Evolutionary conservation across 2,888 invertebrate species (phyloP).

Genomic region (Ennomos quercinarius): DNA sequence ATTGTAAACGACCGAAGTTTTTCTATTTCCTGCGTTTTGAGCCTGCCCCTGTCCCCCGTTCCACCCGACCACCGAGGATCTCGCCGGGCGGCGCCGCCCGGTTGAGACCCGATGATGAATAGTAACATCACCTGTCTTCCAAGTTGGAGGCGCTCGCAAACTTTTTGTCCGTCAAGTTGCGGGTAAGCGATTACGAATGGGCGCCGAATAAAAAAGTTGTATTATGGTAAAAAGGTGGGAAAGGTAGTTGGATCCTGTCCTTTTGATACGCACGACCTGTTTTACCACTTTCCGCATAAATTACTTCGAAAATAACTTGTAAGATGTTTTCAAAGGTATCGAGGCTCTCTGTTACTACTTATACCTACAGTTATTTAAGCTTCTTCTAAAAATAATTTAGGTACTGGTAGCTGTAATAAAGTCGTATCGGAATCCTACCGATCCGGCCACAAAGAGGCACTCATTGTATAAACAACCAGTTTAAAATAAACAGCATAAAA

Average conservation of each 20-base stretch:
- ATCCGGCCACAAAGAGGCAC: too few species aligned
- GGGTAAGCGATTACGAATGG: constrained; percentile 40
- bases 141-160: constrained; percentile 33
- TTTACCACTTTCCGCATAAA: constrained; percentile 19
- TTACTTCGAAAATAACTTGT: constrained; percentile 11
- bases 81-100: constrained; percentile 8
- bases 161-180: constrained; percentile 44
- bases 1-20: constrained; percentile 67
- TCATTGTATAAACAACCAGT: constrained; percentile 4
- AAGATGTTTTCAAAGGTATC: constrained; percentile 15
- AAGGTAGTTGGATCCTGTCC: constrained; percentile 25
- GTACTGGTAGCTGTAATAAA: too few species aligned
- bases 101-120: constrained; percentile 45
- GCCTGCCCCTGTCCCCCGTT: constrained; percentile 16
- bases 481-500: constrained; percentile 16
- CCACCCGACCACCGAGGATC: constrained; percentile 17
- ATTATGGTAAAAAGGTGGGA: constrained; percentile 40
- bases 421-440: too few species aligned
- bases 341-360: background rate
- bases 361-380: background rate
- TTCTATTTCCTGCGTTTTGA: constrained; percentile 61
- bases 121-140: constrained; percentile 51
- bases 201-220: constrained; percentile 39
- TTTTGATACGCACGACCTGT: constrained; percentile 36
- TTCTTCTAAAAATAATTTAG: constrained; percentile 5